These are phyloP conservation scores for Procambarus virginalis DNA, from an alignment of 1,140 invertebrate genomes.

Conservation along the genomic window DNA sequence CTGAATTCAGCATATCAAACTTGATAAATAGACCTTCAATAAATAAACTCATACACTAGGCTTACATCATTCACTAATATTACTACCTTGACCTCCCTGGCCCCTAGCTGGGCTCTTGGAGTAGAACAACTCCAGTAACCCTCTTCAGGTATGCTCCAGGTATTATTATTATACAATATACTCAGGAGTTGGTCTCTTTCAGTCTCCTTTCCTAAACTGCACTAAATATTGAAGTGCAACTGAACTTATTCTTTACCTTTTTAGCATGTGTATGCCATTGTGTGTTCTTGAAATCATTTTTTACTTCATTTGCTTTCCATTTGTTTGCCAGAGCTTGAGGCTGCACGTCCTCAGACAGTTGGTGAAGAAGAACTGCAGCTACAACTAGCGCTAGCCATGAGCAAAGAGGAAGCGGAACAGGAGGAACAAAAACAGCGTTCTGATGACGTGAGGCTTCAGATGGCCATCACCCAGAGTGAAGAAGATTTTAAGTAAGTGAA, in stretches of 20 bases:
- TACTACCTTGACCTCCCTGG: no score
- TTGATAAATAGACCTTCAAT: no score
- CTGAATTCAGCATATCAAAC: no score
- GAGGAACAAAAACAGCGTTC: constrained; percentile 93
- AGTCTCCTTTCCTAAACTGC: neutral
- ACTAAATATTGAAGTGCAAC: neutral
- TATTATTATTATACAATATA: no score
- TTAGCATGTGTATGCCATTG: neutral
- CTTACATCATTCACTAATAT: no score
- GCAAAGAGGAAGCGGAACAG: constrained; percentile 97
- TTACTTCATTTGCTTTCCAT: neutral
- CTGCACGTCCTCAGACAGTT: constrained; percentile 93
- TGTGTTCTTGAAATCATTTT: neutral
- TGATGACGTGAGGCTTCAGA: constrained; percentile 94
- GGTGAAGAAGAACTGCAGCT: constrained; percentile 99
- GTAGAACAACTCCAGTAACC: no score
- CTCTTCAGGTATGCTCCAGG: no score
- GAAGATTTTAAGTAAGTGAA: constrained; percentile 82
- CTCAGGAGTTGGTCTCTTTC: no score
- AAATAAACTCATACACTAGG: no score
- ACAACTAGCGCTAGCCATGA: constrained; percentile 98
- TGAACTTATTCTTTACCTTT: neutral
- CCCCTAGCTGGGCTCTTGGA: no score
- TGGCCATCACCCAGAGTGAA: constrained; percentile 94
- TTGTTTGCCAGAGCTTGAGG: constrained; percentile 85